Conservation (phyloP, 2,113 vertebrate genomes). For the Macrotus californicus region DNA sequence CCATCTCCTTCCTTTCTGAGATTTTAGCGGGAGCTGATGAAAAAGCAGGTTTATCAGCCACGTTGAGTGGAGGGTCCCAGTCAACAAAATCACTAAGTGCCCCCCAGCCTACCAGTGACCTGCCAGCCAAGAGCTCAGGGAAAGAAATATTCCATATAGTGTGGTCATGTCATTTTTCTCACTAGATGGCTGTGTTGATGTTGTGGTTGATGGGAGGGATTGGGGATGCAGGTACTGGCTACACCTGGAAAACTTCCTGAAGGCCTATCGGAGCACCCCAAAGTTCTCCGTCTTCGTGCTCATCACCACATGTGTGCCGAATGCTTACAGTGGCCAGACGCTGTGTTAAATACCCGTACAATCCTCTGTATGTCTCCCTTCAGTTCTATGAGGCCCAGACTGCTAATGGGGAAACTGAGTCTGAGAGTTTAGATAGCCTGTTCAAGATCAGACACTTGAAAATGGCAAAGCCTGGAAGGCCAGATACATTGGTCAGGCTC, state of each 20-base stretch:
- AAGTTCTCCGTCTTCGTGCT: background rate
- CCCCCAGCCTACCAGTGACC: background rate
- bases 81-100: accelerated
- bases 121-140: background rate
- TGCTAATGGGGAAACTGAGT: background rate
- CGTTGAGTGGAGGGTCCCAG: too few species aligned
- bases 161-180: background rate
- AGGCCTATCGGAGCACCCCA: background rate
- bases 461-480: background rate
- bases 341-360: background rate
- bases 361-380: background rate
- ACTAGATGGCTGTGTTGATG: background rate
- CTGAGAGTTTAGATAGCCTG: background rate
- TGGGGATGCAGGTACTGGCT: background rate
- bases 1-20: background rate
- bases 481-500: background rate
- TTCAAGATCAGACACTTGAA: background rate
- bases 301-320: too few species aligned
- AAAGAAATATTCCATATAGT: accelerated
- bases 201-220: accelerated
- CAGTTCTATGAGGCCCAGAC: background rate
- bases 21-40: background rate
- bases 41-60: background rate
- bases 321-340: too few species aligned
- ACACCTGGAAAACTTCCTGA: background rate